phyloP scores from a whole-genome alignment of 2,113 vertebrate genomes.

The Tragelaphus scriptus region DNA sequence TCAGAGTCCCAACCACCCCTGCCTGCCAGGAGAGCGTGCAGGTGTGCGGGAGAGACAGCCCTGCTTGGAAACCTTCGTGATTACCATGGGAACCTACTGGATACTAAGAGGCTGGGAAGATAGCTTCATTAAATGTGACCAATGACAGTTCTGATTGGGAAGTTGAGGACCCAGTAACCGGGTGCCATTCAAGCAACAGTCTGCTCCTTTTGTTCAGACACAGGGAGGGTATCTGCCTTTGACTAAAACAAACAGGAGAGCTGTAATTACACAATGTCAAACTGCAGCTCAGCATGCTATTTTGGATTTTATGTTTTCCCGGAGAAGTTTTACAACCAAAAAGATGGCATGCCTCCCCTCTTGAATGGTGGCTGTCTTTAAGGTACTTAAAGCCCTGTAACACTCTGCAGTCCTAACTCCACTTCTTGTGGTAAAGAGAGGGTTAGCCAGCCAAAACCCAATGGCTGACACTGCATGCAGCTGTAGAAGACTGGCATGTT shows the following conservation, averaged over 20 bases:
- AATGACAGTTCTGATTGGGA: constrained; percentile 46
- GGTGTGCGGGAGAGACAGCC: background rate
- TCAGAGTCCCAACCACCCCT: background rate
- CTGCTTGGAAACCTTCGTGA: background rate
- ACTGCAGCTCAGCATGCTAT: constrained; percentile 24
- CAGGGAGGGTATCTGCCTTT: constrained; percentile 36
- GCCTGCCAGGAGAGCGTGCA: background rate
- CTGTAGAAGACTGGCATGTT: background rate
- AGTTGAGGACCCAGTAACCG: constrained; percentile 35
- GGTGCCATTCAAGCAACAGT: constrained; percentile 11
- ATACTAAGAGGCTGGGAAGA: background rate
- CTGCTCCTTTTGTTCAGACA: constrained; percentile 10
- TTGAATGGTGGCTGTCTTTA: background rate
- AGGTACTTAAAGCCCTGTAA: background rate
- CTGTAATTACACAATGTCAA: constrained; percentile 44
- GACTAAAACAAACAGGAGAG: constrained; percentile 34
- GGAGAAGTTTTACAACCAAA: constrained; percentile 25
- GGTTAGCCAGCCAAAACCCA: background rate
- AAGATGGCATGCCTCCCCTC: background rate
- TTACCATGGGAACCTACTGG: background rate
- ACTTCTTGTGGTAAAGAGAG: background rate
- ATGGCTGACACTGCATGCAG: background rate
- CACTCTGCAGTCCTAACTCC: background rate
- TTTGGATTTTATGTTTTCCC: constrained; percentile 60
- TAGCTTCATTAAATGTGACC: constrained; percentile 34